phyloP scores from a whole-genome alignment of 2,113 vertebrate species.

The Piaya cayana region DNA sequence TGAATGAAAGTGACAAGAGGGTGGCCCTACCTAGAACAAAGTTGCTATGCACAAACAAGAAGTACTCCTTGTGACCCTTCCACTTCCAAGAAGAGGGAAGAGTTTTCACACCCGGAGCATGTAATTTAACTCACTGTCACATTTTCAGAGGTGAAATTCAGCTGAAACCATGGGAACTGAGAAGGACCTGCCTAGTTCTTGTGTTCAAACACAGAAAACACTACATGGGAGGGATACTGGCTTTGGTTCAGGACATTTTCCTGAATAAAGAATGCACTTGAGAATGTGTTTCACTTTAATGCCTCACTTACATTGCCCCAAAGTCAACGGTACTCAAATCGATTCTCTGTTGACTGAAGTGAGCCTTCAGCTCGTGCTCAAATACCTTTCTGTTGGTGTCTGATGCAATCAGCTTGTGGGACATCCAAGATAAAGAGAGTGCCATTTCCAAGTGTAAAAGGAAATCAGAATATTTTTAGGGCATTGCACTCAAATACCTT shows the following conservation, averaged over 20 bases:
- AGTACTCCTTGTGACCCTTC: not conserved
- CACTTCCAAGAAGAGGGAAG: not conserved
- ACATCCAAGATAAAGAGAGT: constrained; percentile 58
- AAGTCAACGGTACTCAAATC: constrained; percentile 29
- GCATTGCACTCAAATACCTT: not conserved
- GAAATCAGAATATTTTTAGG: constrained; percentile 3
- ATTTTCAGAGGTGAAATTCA: not conserved
- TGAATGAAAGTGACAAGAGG: not conserved
- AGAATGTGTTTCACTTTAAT: constrained; percentile 2
- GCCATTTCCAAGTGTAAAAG: not conserved
- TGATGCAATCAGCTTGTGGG: constrained; percentile 37
- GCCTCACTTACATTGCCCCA: not conserved
- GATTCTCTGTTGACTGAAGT: not conserved
- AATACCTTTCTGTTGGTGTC: constrained; percentile 53
- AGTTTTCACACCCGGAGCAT: not conserved
- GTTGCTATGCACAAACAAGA: not conserved
- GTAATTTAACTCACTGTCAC: not conserved
- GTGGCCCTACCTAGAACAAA: not conserved
- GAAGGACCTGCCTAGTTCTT: not conserved
- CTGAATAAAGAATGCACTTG: constrained; percentile 27
- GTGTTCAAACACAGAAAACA: not conserved
- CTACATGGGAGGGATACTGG: not conserved
- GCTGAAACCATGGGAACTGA: not conserved
- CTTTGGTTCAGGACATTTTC: not conserved
- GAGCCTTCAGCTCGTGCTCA: constrained; percentile 18